Percentiles rank a stretch among this genome's conserved stretches.
phyloP scores from a whole-genome alignment of 1,140 invertebrate species.

The Oedothorax gibbosus region DNA sequence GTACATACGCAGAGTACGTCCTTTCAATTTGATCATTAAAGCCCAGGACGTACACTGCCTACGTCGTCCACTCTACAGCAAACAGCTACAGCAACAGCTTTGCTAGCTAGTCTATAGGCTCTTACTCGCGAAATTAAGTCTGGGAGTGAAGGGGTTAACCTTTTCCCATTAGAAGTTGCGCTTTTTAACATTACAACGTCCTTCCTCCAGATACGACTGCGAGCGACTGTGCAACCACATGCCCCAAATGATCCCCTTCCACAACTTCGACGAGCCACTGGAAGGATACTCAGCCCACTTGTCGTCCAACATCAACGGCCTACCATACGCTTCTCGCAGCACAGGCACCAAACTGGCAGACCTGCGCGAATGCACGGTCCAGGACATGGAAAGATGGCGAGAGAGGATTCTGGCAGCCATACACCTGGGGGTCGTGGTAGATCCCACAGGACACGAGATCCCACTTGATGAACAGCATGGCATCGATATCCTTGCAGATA shows the following conservation, averaged over 20 bases:
- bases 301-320: slow-evolving; percentile 74
- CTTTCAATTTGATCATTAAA: no score
- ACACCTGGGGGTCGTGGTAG: slow-evolving; percentile 32
- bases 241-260: slow-evolving; percentile 51
- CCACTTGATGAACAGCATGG: slow-evolving; percentile 53
- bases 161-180: no score
- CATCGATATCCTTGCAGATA: slow-evolving; percentile 72
- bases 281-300: slow-evolving; percentile 75
- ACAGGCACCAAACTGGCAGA: slow-evolving; percentile 69
- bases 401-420: slow-evolving; percentile 60
- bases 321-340: slow-evolving; percentile 74
- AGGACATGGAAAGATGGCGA: slow-evolving; percentile 68
- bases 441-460: slow-evolving; percentile 27
- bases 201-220: slow-evolving; percentile 47
- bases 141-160: no score
- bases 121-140: no score
- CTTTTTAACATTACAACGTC: no score
- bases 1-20: no score
- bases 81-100: no score
- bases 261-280: slow-evolving; percentile 53
- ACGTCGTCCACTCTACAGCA: no score
- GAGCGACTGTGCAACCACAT: slow-evolving; percentile 48
- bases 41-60: no score
- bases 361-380: slow-evolving; percentile 66
- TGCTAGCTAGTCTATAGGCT: no score